Base-by-base conservation (phyloP, 2,113 vertebrate species). In the Perca flavescens region DNA sequence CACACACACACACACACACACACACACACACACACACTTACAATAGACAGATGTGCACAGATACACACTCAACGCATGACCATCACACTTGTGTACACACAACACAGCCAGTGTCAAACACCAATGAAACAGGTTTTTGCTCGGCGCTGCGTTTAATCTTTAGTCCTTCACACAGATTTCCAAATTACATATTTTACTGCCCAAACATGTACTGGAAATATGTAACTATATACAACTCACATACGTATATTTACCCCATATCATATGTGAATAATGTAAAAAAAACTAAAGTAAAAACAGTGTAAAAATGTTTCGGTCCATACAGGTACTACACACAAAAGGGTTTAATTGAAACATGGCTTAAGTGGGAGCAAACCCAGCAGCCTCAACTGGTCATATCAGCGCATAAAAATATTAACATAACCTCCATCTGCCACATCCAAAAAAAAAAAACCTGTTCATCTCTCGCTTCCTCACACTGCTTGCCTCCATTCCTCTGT, bases 371-470 rank as follows among this genome's bases (percentile, higher is more conserved):
- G 52, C 31, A 25, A 34, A 43, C 17, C 15, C 77, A 31, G 66
- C 74, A 47, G 57, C 43, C 17, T 56, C 28, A 50, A 25, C 53
- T 21, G 66, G 11, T 66, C 64, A 22, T 25, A 57, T 72, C n/a
- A 68, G 40, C 11, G 28, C 0, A 68, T 2, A 58, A 77, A 6
- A 88, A 85, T 68, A 77, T 87, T 69, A 70, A 85, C 17, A 8
- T 68, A 82, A 86, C 89, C 90, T 85, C 77, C 77, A 89, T 91
- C 89, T 88, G 83, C 89, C 83, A 85, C 28, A 61, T 68, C 31
- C 60, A 66, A 78, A 82, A 56, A 70, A 49, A 58, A 22, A 49
- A 22, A 53, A 25, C 67, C 60, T 71, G 19, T 57, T 76, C 40
- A 60, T 77, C 82, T 25, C 53, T 50, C 17, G 4, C 73, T 25